Conservation (phyloP, 2,797 vertebrate species). For the Epinephelus coioides region DNA sequence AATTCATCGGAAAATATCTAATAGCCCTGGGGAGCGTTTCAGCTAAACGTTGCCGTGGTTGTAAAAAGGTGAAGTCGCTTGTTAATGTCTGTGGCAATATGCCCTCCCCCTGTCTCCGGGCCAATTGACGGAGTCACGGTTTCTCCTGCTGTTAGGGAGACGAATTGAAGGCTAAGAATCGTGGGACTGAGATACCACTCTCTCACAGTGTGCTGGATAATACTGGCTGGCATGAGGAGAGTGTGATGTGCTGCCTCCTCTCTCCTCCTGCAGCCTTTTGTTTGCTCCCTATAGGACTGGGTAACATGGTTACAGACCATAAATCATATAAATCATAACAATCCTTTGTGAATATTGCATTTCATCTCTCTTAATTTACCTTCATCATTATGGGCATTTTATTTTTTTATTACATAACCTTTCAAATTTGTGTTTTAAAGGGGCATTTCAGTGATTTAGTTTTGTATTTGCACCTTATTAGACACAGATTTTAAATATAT, state of each 20-base stretch:
- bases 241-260: conserved; percentile 30
- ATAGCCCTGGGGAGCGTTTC: conserved; percentile 81
- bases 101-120: conserved; percentile 76
- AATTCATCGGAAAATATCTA: conserved; percentile 86
- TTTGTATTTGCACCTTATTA: not conserved
- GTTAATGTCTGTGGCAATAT: conserved; percentile 83
- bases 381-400: not conserved
- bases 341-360: not conserved
- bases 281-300: conserved; percentile 11
- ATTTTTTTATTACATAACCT: not conserved
- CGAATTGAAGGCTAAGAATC: conserved; percentile 73
- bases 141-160: conserved; percentile 77
- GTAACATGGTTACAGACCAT: not conserved
- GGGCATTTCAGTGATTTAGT: not conserved
- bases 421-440: not conserved
- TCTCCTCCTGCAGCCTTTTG: conserved; percentile 41
- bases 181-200: conserved; percentile 67
- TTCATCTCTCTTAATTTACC: not conserved
- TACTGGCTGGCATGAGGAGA: conserved; percentile 40
- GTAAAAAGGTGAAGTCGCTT: conserved; percentile 83
- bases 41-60: conserved; percentile 80
- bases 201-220: conserved; percentile 35
- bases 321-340: not conserved
- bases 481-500: not conserved
- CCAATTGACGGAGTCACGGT: conserved; percentile 77